A percentile compares a stretch with the other conserved stretches of the same genome.
phyloP scores from a whole-genome alignment of 2,888 invertebrate genomes.

The Lepidochrysops patricia region DNA sequence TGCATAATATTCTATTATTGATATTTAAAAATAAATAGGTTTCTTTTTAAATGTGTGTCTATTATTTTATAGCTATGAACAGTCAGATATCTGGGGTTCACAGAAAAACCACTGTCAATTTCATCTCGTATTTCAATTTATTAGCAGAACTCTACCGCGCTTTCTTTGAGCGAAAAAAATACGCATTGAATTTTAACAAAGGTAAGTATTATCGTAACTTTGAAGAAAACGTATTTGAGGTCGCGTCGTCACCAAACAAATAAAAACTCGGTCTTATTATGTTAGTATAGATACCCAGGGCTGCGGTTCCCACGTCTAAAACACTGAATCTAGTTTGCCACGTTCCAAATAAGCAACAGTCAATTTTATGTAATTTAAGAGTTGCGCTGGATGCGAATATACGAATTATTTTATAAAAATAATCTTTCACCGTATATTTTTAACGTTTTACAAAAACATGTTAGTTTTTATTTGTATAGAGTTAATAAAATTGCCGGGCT shows the following conservation, averaged over 20 bases:
- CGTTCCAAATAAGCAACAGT: constrained; percentile 1
- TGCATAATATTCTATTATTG: no score
- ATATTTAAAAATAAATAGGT: no score
- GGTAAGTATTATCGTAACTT: no score
- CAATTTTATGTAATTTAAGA: background rate
- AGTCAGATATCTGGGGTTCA: no score
- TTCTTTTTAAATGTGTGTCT: no score
- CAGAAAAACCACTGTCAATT: no score
- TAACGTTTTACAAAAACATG: background rate
- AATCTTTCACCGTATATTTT: background rate
- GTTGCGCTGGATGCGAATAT: background rate
- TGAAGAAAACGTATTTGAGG: background rate
- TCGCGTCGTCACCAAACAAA: background rate
- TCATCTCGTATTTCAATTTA: no score
- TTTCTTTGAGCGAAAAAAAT: no score
- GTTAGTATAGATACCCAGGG: background rate
- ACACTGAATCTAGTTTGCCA: background rate
- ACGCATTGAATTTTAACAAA: no score
- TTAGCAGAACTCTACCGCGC: no score
- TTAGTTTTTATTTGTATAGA: background rate
- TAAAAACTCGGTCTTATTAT: background rate
- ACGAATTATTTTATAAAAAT: background rate
- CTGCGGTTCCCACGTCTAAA: background rate
- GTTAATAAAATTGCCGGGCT: background rate
- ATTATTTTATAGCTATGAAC: no score